Percentiles rank a stretch among this genome's conserved stretches.
phyloP scores from a whole-genome alignment of 2,888 invertebrate genomes.

The Empis stercorea region DNA sequence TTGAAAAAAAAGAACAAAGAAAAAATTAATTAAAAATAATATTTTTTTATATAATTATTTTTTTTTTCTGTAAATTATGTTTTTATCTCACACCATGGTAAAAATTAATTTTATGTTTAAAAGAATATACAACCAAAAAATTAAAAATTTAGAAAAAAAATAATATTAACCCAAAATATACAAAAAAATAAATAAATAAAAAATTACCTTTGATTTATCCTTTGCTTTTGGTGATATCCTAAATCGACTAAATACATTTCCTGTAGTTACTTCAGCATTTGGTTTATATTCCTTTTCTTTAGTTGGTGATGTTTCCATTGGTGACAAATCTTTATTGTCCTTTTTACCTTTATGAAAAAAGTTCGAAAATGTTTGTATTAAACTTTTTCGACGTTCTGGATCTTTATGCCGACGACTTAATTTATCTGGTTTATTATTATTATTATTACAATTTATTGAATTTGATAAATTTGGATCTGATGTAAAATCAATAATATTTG shows the following conservation, averaged over 20 bases:
- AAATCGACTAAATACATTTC: slow-evolving; percentile 42
- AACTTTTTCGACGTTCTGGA: slow-evolving; percentile 62
- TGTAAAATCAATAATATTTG: slow-evolving; percentile 33
- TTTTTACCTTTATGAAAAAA: slow-evolving; percentile 65
- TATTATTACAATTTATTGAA: slow-evolving; percentile 11
- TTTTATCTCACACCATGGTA: slow-evolving; percentile 12
- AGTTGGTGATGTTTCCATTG: slow-evolving; percentile 10
- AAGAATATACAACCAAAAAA: background rate
- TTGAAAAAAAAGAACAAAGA: slow-evolving; percentile 5
- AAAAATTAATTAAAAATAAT: background rate
- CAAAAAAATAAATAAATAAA: no score
- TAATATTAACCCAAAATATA: background rate
- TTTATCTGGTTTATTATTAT: slow-evolving; percentile 11
- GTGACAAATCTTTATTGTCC: slow-evolving; percentile 30
- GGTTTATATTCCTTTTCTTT: slow-evolving; percentile 12
- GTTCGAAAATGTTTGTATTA: slow-evolving; percentile 72
- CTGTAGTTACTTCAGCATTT: slow-evolving; percentile 12
- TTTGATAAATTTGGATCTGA: slow-evolving; percentile 46
- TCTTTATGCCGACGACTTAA: slow-evolving; percentile 38
- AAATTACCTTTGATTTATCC: slow-evolving; percentile 48
- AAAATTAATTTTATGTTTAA: slow-evolving; percentile 1
- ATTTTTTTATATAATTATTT: no score
- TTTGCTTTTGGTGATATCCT: slow-evolving; percentile 48
- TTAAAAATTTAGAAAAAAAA: background rate
- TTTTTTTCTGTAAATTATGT: no score